A percentile compares a stretch with the other conserved stretches of the same genome.
Conservation (phyloP, 2,113 vertebrate genomes). For the Galeopterus variegatus region DNA sequence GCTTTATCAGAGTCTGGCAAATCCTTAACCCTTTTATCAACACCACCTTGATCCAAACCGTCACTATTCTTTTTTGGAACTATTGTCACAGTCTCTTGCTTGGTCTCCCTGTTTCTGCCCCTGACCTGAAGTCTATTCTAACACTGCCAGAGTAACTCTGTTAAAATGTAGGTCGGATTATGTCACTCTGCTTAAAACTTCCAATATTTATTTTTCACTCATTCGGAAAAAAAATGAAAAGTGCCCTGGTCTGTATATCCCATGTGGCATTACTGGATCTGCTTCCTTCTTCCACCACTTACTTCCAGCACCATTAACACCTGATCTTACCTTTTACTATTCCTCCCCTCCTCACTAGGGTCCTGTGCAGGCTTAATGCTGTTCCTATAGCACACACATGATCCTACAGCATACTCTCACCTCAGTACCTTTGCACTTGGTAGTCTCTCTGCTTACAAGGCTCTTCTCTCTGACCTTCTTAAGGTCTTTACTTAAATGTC, state of each 20-base stretch:
- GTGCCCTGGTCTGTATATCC: neutral
- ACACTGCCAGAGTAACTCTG: neutral
- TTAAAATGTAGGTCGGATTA: neutral
- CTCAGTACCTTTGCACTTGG: neutral
- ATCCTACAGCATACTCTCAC: neutral
- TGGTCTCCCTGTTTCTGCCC: neutral
- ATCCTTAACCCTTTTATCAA: neutral
- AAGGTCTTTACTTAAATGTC: neutral
- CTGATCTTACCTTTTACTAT: neutral
- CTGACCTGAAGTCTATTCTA: neutral
- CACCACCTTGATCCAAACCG: neutral
- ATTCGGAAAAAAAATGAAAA: neutral
- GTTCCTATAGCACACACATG: neutral
- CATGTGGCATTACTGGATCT: neutral
- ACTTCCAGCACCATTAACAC: neutral
- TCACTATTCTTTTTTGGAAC: neutral
- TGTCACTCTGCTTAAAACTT: neutral
- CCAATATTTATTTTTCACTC: neutral
- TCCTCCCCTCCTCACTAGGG: neutral
- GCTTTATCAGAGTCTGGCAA: neutral
- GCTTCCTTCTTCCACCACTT: neutral
- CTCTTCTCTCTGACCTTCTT: neutral
- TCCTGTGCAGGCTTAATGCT: neutral
- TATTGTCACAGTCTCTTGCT: neutral
- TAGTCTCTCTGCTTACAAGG: neutral